Evolutionary conservation across 2,888 invertebrate genomes (phyloP), one percentile per base, ranked within the genome.

Genomic region (Eristalis tenax): DNA sequence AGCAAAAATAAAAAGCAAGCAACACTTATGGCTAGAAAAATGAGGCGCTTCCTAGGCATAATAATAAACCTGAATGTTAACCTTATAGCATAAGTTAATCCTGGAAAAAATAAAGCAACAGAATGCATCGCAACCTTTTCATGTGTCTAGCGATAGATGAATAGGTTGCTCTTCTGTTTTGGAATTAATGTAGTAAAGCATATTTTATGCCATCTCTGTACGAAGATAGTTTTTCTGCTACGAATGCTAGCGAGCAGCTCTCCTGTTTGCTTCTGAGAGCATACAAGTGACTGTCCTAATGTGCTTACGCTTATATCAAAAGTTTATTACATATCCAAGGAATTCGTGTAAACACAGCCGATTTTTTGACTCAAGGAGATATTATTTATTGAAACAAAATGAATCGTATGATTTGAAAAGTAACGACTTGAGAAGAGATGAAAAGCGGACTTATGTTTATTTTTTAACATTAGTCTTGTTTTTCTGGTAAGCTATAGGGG

Each of bases 171-270:
- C 22, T 90, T 91, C 91, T 92, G 91, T 90, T 91, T 90, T 84
- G 88, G 75, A 28, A 86, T 90, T 83, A 92, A 92, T 92, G 92
- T 92, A 92, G 92, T 92, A 92, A 92, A 92, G 92, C 92, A 92
- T 92, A 92, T 92, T 92, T 92, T 92, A 92, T 91, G 91, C 92
- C 92, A 92, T 92, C 92, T 92, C 91, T 66, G 38, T 57, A 38
- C 26, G n/a, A 18, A 66, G 57, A 22, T 28, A 68, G 59, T 64
- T 28, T 26, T 73, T 63, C n/a, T n/a, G 26, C 22, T 77, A 69
- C 69, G 73, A 73, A 79, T 78, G 80, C 11, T 61, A 5, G 13
- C 18, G 68, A 18, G 40, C 32, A 23, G 56, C 32, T 76, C 13
- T 13, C 79, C 73, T 69, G 86, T 79, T 65, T 76, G 78, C 73